A percentile compares a stretch with the other conserved stretches of the same genome.
Conservation (phyloP, 2,888 invertebrate genomes). For the Camponotus fellah region DNA sequence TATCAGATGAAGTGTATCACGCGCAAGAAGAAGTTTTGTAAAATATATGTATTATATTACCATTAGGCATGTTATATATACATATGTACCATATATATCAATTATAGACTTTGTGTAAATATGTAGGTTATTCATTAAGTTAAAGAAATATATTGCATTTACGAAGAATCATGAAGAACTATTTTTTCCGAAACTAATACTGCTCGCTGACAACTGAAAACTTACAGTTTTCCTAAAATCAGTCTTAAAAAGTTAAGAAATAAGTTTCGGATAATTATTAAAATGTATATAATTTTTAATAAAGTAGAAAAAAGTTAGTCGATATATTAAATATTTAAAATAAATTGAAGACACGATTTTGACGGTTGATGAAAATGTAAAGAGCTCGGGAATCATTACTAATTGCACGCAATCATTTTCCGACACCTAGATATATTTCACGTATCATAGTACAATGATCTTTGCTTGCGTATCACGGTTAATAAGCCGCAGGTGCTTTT, state of each 20-base stretch:
- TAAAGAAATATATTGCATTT: slow-evolving; percentile 76
- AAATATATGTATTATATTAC: slow-evolving; percentile 76
- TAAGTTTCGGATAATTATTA: not conserved
- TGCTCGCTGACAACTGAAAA: not conserved
- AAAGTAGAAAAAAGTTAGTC: not conserved
- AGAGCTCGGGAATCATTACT: not conserved
- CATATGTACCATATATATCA: slow-evolving; percentile 46
- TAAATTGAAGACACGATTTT: not conserved
- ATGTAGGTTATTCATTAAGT: slow-evolving; percentile 81
- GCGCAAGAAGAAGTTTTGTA: slow-evolving; percentile 69
- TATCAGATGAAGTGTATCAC: slow-evolving; percentile 16
- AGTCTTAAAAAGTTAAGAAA: not conserved
- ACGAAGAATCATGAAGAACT: slow-evolving; percentile 8
- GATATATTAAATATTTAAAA: not conserved
- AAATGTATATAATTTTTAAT: not conserved
- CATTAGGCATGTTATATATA: slow-evolving; percentile 49
- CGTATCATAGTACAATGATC: not conserved
- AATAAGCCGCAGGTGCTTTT: slow-evolving; percentile 31
- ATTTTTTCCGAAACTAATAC: slow-evolving; percentile 14
- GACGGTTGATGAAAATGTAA: not conserved
- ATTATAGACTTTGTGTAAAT: slow-evolving; percentile 77
- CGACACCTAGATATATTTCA: not conserved
- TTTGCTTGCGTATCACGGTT: slow-evolving; percentile 29
- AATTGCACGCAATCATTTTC: not conserved
- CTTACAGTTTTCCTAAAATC: not conserved